These are phyloP conservation scores for Pyrrhosoma nymphula DNA, from an alignment of 2,888 invertebrate genomes.

Conservation along the genomic window DNA sequence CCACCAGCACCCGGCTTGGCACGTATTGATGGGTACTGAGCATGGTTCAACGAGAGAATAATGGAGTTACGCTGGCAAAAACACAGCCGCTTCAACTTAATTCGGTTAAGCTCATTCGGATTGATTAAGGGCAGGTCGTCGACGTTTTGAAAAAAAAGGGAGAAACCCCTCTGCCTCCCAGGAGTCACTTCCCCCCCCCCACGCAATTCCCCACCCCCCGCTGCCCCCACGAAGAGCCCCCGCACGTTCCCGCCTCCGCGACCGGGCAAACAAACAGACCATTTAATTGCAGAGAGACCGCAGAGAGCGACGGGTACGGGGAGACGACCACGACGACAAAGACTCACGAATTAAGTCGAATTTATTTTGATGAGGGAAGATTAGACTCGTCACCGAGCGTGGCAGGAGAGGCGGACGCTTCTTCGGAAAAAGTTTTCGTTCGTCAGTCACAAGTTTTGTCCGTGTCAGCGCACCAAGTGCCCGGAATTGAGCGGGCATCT, in stretches of 20 bases:
- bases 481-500: neutral
- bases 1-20: neutral
- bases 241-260: neutral
- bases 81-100: neutral
- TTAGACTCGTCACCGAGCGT: slow-evolving; percentile 49
- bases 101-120: slow-evolving; percentile 1
- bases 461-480: neutral
- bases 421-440: neutral
- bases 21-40: neutral
- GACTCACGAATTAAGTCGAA: slow-evolving; percentile 49
- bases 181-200: no score
- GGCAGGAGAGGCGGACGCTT: neutral
- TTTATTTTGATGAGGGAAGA: slow-evolving; percentile 43
- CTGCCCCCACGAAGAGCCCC: neutral
- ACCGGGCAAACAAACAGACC: neutral
- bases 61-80: neutral
- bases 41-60: neutral
- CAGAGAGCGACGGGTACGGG: neutral
- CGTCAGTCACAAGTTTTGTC: neutral
- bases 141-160: neutral
- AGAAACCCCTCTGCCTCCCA: no score
- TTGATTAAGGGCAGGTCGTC: slow-evolving; percentile 16
- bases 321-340: neutral
- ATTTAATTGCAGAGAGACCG: neutral
- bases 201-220: neutral